Base-by-base conservation (phyloP, 2,797 vertebrate species). In the Paedocypris micromegethes region DNA sequence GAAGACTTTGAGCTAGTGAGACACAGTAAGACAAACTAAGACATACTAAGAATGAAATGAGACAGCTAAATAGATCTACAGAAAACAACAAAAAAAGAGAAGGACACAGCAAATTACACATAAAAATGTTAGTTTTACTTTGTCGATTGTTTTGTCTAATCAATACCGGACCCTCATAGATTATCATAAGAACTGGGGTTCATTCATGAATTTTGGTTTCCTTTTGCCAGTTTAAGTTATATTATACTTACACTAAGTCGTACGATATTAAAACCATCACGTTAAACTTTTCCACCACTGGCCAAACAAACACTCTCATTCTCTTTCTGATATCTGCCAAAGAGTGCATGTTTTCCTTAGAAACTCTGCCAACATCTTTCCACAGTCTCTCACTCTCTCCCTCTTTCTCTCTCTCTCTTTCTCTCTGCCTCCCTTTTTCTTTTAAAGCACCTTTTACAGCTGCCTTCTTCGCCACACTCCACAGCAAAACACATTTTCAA, bases 381-480 rank as follows among this genome's bases (percentile, higher is more conserved):
- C 76, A 77, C 79, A 72, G 81, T 9, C 54, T 66, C n/a, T 42
- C 39, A 39, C 38, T 41, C 44, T 51, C 53, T 8, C 4, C 7
- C 53, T 40, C 23, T 8, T n/a, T 37, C 37, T 6, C 47, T 42
- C 42, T 62, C 75, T 74, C 76, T 73, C 77, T 73, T 60, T 53
- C 72, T 55, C 83, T 82, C 77, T 73, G 65, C 70, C 76, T 75
- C 77, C 72, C 77, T 72, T 61, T 55, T 73, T 58, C 83, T 83
- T 76, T 68, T 81, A 82, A 86, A 86, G 84, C 79, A 85, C 82
- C 74, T 86, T 78, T 50, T 74, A 66, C 74, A 70, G 71, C 80
- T 67, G 79, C 73, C 68, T 66, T 68, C 70, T 71, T 81, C 61
- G 73, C 81, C 80, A 75, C 76, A 63, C 71, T 78, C 79, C 3